Evolutionary conservation across 2,888 invertebrate species (phyloP), one percentile per base, ranked within the genome.

Genomic region (Drosophila maculinotata): DNA sequence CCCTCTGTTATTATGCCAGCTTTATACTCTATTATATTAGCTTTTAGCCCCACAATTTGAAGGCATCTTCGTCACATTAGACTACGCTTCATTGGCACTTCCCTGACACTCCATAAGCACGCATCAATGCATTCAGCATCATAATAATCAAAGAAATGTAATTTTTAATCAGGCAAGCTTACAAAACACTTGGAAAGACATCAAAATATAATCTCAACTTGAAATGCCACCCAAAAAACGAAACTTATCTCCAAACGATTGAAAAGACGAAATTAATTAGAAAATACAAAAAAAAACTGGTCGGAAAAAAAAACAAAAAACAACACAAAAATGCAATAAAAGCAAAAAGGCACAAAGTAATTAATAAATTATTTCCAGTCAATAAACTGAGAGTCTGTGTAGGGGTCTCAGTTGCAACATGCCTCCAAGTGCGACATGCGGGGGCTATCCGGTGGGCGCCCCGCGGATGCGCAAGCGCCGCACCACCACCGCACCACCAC

Each of bases 281-380:
- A 54, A 67, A 81, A 59, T 56, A 57, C 25, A 28, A 44, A 53
- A 73, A 56, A 44, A 44, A 20, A 20, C 20, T 4, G n/a, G n/a
- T n/a, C 54, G 17, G 45, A 42, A 39, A 35, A 28, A 15, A 59
- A 23, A 41, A 45, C 36, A 23, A 47, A 57, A 38, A 2, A 38
- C 5, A 57, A 47, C 44, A 59, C 52, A 44, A 59, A 64, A 65
- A 76, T 60, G 51, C 57, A 53, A 65, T 75, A 71, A 66, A 72
- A 56, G 47, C 42, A 30, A 67, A 76, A 57, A 64, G 59, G 57
- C 79, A 71, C 65, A 69, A 54, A 65, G 71, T 80, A 83, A 83
- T 83, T 88, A 88, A 83, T 83, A 83, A 83, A 83, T 83, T 83
- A 87, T 87, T 83, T 83, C 69, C 88, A 82, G 88, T 84, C 88